Evolutionary conservation across 2,888 invertebrate genomes (phyloP).

Genomic region (Folsomia candida): DNA sequence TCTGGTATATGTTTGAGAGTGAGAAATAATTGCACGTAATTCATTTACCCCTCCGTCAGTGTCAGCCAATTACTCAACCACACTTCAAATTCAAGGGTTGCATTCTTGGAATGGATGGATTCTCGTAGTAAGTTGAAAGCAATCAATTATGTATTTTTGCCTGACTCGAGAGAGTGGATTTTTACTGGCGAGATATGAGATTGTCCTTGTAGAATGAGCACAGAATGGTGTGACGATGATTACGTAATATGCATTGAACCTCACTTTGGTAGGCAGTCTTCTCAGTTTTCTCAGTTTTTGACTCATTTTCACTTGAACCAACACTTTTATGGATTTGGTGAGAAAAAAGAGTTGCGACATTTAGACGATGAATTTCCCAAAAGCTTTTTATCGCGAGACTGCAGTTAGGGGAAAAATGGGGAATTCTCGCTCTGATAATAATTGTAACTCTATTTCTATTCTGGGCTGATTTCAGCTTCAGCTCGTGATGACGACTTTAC

Average conservation of each 20-base stretch:
- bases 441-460: too few relatives aligned
- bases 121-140: background rate
- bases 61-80: background rate
- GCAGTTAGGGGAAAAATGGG: too few relatives aligned
- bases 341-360: too few relatives aligned
- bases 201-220: too few relatives aligned
- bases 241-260: background rate
- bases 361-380: too few relatives aligned
- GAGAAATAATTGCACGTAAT: background rate
- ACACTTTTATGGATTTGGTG: background rate
- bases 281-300: too few relatives aligned
- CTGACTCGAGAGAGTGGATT: background rate
- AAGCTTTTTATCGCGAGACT: too few relatives aligned
- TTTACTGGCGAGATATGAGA: too few relatives aligned
- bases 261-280: background rate
- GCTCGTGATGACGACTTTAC: too few relatives aligned
- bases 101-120: background rate
- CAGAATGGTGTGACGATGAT: background rate
- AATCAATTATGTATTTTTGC: slow-evolving; percentile 8
- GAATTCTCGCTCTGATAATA: too few relatives aligned
- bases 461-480: too few relatives aligned
- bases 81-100: background rate
- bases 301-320: background rate
- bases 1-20: too few relatives aligned
- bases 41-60: slow-evolving; percentile 4